phyloP scores from a whole-genome alignment of 2,797 vertebrate genomes.

The Crenuchus spilurus region DNA sequence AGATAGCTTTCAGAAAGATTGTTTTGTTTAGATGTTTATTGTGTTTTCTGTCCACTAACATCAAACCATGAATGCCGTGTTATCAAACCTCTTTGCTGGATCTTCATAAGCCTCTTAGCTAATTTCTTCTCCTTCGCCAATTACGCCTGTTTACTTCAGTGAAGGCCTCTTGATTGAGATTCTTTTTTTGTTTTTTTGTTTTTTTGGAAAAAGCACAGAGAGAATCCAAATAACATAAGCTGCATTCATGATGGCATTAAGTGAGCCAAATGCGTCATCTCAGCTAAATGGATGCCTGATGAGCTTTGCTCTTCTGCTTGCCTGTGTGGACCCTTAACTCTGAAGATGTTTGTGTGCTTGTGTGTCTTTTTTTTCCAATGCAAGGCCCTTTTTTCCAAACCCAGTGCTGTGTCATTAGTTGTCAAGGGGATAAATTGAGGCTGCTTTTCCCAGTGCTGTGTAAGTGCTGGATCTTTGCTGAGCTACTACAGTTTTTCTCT shows the following conservation, averaged over 20 bases:
- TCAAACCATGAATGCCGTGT: conserved; percentile 5
- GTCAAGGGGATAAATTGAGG: conserved; percentile 50
- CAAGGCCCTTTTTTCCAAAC: conserved; percentile 45
- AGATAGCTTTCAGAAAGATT: not conserved
- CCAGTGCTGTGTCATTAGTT: conserved; percentile 50
- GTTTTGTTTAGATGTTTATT: not conserved
- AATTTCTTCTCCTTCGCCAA: not conserved
- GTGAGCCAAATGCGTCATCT: conserved; percentile 43
- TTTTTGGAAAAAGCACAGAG: conserved; percentile 13
- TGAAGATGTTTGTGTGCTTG: conserved; percentile 47
- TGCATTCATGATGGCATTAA: conserved; percentile 22
- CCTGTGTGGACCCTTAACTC: conserved; percentile 31
- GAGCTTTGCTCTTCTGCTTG: conserved; percentile 44
- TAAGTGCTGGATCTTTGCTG: conserved; percentile 29
- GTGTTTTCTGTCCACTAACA: not conserved
- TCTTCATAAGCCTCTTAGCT: not conserved
- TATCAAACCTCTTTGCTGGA: conserved; percentile 1
- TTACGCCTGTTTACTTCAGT: not conserved
- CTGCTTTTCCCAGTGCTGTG: conserved; percentile 31
- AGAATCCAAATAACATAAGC: not conserved
- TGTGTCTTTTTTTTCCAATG: conserved; percentile 38
- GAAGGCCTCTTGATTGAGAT: conserved; percentile 21
- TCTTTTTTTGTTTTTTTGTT: conserved; percentile 12
- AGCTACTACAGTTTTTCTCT: conserved; percentile 19
- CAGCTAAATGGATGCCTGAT: conserved; percentile 49